These are phyloP conservation scores for Glomeris maerens DNA, from an alignment of 1,140 invertebrate genomes.

Conservation along the genomic window DNA sequence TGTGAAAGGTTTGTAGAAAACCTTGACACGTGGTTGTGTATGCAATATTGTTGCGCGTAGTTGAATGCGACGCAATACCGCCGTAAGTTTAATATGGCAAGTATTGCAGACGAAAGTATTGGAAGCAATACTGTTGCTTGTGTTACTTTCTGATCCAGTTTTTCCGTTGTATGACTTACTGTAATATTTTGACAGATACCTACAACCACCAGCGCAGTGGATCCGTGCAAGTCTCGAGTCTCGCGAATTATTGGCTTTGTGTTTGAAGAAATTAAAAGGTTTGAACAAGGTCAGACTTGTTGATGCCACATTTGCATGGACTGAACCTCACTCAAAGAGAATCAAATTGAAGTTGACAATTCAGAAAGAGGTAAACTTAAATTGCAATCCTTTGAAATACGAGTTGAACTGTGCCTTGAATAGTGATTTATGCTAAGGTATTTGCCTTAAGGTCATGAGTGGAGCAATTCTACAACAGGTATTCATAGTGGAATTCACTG, in stretches of 20 bases:
- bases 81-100: not conserved
- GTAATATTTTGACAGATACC: constrained; percentile 46
- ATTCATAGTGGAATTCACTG: constrained; percentile 85
- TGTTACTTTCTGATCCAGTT: not conserved
- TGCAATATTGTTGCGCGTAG: no score
- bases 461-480: constrained; percentile 73
- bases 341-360: constrained; percentile 94
- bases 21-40: not conserved
- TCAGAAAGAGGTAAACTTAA: constrained; percentile 67
- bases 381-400: not conserved
- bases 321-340: constrained; percentile 95
- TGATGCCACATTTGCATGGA: constrained; percentile 97
- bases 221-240: constrained; percentile 78
- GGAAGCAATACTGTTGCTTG: no score
- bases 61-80: no score
- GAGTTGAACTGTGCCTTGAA: no score
- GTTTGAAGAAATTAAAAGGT: constrained; percentile 86
- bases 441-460: constrained; percentile 37
- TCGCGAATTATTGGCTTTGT: constrained; percentile 76
- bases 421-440: not conserved
- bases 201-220: constrained; percentile 89
- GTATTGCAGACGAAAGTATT: not conserved
- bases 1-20: constrained; percentile 58
- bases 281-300: constrained; percentile 76
- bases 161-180: not conserved